Percentiles rank a stretch among this genome's conserved stretches.
phyloP scores from a whole-genome alignment of 2,797 vertebrate species.

The Sitta carolinensis region DNA sequence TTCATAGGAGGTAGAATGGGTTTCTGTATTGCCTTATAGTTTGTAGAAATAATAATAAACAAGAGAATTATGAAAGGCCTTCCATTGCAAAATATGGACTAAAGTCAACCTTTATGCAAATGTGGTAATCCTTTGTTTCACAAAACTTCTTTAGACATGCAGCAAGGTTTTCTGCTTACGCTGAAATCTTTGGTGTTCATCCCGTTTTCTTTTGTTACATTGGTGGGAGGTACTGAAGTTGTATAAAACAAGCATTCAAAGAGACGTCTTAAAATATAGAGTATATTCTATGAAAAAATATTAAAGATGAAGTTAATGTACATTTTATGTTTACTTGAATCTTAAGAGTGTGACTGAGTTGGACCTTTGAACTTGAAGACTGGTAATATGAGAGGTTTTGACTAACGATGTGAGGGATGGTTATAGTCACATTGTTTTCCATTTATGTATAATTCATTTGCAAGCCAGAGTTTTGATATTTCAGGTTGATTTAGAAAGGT shows the following conservation, averaged over 20 bases:
- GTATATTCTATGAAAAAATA: background rate
- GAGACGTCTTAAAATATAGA: background rate
- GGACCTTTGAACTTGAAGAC: background rate
- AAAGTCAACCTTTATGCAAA: conserved; percentile 1
- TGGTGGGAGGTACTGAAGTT: background rate
- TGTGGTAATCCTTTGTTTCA: background rate
- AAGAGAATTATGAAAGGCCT: background rate
- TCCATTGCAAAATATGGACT: background rate
- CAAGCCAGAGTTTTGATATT: background rate
- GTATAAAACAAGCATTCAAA: background rate
- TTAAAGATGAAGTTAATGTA: background rate
- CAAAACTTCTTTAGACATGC: background rate
- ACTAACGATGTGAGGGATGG: background rate
- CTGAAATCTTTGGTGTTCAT: background rate
- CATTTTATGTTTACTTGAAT: background rate
- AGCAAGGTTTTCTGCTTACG: background rate
- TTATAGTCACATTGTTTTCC: background rate
- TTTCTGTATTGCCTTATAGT: background rate
- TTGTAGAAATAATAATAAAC: background rate
- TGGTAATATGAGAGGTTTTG: background rate
- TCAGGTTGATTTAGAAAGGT: background rate
- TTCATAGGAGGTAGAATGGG: background rate
- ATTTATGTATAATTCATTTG: background rate
- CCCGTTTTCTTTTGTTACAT: background rate
- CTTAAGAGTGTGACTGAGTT: background rate